phyloP scores from a whole-genome alignment of 2,797 vertebrate genomes.

The Melanotaenia nigrans region DNA sequence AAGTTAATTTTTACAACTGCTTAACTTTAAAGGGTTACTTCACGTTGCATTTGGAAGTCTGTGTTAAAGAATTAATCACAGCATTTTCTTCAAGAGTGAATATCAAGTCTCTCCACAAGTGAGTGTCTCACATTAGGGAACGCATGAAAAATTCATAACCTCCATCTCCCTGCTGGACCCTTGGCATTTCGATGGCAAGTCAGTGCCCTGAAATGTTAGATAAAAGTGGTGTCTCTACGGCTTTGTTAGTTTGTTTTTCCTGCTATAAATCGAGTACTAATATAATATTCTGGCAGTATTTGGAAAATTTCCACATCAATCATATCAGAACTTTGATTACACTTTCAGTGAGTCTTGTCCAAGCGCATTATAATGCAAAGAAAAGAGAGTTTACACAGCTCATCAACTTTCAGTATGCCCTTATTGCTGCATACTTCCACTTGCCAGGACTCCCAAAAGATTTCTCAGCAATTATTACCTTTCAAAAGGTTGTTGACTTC shows the following conservation, averaged over 20 bases:
- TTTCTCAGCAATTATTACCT: not conserved
- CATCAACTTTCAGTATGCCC: not conserved
- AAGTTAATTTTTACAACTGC: constrained; percentile 28
- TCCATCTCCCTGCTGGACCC: constrained; percentile 46
- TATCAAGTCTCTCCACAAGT: constrained; percentile 35
- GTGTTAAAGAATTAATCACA: constrained; percentile 50
- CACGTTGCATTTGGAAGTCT: constrained; percentile 23
- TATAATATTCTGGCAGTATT: not conserved
- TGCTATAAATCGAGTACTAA: constrained; percentile 11
- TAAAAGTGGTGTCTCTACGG: constrained; percentile 15
- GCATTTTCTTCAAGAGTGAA: constrained; percentile 37
- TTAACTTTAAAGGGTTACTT: constrained; percentile 20
- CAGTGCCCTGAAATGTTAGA: constrained; percentile 36
- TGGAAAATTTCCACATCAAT: constrained; percentile 3
- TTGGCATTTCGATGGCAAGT: constrained; percentile 62
- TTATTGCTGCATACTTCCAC: not conserved
- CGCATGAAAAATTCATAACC: constrained; percentile 64
- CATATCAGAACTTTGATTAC: not conserved
- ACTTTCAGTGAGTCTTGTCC: not conserved
- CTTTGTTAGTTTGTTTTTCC: constrained; percentile 12
- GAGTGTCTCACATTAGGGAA: constrained; percentile 58
- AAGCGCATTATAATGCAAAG: not conserved
- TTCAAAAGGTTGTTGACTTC: not conserved
- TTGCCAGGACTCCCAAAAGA: not conserved
- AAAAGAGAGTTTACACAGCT: not conserved